Conservation (phyloP, 1,140 invertebrate species). For the Plectrocnemia conspersa region DNA sequence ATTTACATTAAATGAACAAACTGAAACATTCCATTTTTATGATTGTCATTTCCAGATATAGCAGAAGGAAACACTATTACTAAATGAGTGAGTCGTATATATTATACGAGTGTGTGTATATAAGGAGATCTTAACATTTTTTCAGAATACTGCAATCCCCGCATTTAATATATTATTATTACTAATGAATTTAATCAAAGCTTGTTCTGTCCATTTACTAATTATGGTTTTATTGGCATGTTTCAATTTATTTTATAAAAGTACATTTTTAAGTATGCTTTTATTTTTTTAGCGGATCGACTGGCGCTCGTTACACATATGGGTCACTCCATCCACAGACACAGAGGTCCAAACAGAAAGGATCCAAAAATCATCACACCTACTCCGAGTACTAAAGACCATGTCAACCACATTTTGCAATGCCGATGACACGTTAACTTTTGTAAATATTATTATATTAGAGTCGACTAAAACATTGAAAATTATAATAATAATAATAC, state of each 20-base stretch:
- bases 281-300: constrained; percentile 10
- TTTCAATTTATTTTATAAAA: no score
- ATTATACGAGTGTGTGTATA: background rate
- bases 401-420: background rate
- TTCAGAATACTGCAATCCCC: background rate
- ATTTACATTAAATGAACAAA: no score
- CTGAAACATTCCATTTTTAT: background rate
- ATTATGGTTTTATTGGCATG: no score
- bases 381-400: constrained; percentile 26
- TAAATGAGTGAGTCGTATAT: constrained; percentile 3
- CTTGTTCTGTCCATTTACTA: no score
- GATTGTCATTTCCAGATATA: constrained; percentile 22
- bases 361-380: constrained; percentile 22
- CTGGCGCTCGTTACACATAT: constrained; percentile 29
- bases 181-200: no score
- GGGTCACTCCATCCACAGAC: constrained; percentile 30
- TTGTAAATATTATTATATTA: constrained; percentile 3
- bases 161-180: no score
- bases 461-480: no score
- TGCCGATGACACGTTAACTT: no score
- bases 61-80: constrained; percentile 19
- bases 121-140: background rate
- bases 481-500: no score
- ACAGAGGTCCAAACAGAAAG: constrained; percentile 30
- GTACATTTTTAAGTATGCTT: constrained; percentile 2